These are phyloP conservation scores for Laticauda laticaudata DNA, from an alignment of 2,113 vertebrate genomes.

Conservation along the genomic window DNA sequence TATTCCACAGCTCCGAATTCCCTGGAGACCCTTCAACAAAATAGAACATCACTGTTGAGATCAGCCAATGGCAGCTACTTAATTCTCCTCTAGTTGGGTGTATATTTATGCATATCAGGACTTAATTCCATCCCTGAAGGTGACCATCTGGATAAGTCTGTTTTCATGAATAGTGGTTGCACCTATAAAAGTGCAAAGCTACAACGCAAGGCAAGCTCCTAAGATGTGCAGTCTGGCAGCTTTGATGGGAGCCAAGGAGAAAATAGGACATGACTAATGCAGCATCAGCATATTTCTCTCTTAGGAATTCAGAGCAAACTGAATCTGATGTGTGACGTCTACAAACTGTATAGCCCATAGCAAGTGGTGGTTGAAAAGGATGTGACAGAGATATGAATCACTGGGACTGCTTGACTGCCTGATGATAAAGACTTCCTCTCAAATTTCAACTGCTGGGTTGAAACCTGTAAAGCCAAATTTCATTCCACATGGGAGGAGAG, in stretches of 20 bases:
- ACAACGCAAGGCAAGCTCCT: neutral
- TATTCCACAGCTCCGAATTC: neutral
- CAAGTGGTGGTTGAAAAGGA: neutral
- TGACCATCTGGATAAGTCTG: neutral
- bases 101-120: neutral
- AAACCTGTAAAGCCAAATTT: neutral
- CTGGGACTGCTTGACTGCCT: neutral
- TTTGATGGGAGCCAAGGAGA: neutral
- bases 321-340: neutral
- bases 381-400: neutral
- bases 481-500: neutral
- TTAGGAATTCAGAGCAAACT: neutral
- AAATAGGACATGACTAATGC: neutral
- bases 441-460: neutral
- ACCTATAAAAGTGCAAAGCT: neutral
- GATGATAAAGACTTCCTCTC: neutral
- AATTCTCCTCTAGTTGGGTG: neutral
- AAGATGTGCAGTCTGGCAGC: neutral
- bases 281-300: neutral
- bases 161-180: neutral
- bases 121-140: neutral
- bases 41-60: neutral
- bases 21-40: neutral
- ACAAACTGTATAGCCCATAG: neutral
- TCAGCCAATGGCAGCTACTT: neutral